Evolutionary conservation across 2,888 invertebrate species (phyloP).

Genomic region (Nysson spinosus): DNA sequence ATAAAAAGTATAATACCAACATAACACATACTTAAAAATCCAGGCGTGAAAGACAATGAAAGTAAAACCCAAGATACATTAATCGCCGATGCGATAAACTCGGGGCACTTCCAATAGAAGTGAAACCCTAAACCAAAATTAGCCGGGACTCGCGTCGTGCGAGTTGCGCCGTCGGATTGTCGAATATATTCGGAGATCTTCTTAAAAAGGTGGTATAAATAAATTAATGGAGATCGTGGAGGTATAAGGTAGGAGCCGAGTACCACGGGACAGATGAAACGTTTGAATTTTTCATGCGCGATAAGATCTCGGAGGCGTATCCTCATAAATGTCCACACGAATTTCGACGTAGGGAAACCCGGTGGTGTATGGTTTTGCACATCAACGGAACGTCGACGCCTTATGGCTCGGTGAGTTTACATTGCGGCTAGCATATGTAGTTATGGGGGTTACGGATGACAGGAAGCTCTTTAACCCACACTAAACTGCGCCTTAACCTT

Average conservation of each 20-base stretch:
- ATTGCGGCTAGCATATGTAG: slow-evolving; percentile 33
- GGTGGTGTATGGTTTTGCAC: slow-evolving; percentile 48
- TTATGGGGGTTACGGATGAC: slow-evolving; percentile 48
- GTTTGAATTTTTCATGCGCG: slow-evolving; percentile 61
- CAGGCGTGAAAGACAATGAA: no score
- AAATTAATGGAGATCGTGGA: slow-evolving; percentile 52
- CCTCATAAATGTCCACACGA: slow-evolving; percentile 65
- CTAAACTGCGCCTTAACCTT: slow-evolving; percentile 54
- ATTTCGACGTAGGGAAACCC: slow-evolving; percentile 51
- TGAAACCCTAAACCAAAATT: slow-evolving; percentile 5
- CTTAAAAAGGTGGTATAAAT: slow-evolving; percentile 39
- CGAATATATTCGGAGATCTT: slow-evolving; percentile 37
- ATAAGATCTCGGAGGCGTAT: slow-evolving; percentile 55
- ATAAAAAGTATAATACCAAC: no score
- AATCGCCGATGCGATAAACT: neutral
- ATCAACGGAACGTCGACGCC: slow-evolving; percentile 56
- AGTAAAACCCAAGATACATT: neutral
- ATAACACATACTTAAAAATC: no score
- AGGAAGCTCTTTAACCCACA: slow-evolving; percentile 56
- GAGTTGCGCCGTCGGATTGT: slow-evolving; percentile 15
- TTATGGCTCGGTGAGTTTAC: slow-evolving; percentile 46
- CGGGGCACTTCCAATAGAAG: slow-evolving; percentile 4
- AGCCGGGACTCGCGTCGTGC: neutral
- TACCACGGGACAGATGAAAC: slow-evolving; percentile 49
- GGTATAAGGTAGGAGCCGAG: slow-evolving; percentile 26